Conservation (phyloP, 1,140 invertebrate genomes). For the Cydia fagiglandana region DNA sequence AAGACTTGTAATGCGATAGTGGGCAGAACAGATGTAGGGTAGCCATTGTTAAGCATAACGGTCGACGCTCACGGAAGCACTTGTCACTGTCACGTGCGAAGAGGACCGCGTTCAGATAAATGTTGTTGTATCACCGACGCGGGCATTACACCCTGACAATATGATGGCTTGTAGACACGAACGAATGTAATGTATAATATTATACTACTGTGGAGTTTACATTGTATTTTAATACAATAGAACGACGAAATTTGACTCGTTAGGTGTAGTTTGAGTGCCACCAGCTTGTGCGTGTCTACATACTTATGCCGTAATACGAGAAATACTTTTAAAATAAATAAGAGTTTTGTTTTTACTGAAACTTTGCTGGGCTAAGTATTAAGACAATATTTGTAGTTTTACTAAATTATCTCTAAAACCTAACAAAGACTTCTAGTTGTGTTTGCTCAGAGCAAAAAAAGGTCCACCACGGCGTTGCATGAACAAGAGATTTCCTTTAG, state of each 20-base stretch:
- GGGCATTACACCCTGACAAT: conserved; percentile 28
- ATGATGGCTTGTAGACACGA: conserved; percentile 24
- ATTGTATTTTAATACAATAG: neutral
- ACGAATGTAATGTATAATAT: conserved; percentile 15
- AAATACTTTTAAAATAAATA: no score
- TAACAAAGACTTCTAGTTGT: neutral
- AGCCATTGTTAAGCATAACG: conserved; percentile 62
- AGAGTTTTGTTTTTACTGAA: no score
- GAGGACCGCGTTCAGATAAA: conserved; percentile 52
- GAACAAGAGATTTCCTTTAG: no score
- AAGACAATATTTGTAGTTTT: neutral
- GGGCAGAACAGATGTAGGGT: conserved; percentile 53
- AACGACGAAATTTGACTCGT: neutral
- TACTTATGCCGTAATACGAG: no score
- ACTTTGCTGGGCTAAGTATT: neutral
- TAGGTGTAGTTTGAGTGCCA: neutral
- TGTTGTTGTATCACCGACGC: conserved; percentile 44
- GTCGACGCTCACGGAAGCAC: conserved; percentile 68
- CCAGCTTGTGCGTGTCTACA: no score
- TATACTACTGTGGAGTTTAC: neutral
- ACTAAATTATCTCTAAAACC: neutral
- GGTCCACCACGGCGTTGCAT: no score
- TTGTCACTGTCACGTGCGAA: conserved; percentile 64
- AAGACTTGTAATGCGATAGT: conserved; percentile 63
- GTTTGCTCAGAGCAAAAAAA: no score